These are phyloP conservation scores for Aplodontia rufa DNA, from an alignment of 2,113 vertebrate species.

Conservation along the genomic window DNA sequence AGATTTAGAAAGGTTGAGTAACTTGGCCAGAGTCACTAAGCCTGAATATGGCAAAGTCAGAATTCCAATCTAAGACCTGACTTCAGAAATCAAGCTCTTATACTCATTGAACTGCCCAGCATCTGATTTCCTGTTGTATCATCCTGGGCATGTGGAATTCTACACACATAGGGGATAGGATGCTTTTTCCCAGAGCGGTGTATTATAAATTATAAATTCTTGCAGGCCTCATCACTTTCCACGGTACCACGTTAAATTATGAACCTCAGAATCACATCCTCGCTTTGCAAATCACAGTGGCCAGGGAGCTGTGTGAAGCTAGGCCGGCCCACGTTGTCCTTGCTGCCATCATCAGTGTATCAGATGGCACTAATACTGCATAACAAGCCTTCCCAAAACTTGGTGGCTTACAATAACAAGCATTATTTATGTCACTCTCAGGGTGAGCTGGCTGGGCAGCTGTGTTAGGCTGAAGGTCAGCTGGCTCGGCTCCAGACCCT, in stretches of 20 bases:
- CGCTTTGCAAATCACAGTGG: background rate
- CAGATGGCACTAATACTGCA: background rate
- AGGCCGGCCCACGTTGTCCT: background rate
- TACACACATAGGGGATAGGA: rapidly evolving
- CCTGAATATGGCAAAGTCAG: background rate
- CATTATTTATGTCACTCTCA: background rate
- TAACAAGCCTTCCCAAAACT: background rate
- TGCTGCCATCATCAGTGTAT: background rate
- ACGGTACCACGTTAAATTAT: background rate
- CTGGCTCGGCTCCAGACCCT: background rate
- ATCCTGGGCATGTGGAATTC: background rate
- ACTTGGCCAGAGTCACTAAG: background rate
- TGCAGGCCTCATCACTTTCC: background rate
- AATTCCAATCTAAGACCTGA: background rate
- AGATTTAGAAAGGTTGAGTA: background rate
- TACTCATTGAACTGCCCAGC: background rate
- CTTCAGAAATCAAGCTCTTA: background rate
- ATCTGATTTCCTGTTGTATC: background rate
- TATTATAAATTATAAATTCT: background rate
- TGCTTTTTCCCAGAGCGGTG: background rate
- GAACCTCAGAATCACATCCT: background rate
- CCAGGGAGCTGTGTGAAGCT: background rate
- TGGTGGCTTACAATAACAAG: background rate
- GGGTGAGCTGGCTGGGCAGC: background rate
- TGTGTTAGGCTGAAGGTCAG: background rate